Percentiles rank a stretch among this genome's conserved stretches.
These are phyloP conservation scores for Gasterosteus aculeatus DNA, from an alignment of 2,113 vertebrate species.

Conservation along the genomic window DNA sequence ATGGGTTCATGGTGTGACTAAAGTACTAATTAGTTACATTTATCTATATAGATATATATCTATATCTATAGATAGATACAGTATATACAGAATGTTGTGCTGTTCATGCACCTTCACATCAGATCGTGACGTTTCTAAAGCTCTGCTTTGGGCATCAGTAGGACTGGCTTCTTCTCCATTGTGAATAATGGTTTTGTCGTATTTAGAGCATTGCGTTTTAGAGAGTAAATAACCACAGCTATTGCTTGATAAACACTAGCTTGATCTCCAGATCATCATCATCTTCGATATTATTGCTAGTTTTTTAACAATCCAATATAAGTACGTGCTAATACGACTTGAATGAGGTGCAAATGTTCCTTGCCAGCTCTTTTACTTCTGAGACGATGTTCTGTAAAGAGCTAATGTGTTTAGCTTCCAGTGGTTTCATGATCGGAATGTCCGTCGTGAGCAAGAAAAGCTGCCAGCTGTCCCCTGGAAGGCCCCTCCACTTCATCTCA, in stretches of 20 bases:
- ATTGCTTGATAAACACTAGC: not conserved
- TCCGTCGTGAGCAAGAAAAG: conserved; percentile 6
- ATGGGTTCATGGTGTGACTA: conserved; percentile 36
- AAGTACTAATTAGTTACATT: conserved; percentile 27
- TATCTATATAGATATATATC: too few species aligned
- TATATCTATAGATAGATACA: too few species aligned
- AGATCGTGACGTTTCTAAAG: not conserved
- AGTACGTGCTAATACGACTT: not conserved
- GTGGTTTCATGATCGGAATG: not conserved
- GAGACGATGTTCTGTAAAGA: not conserved
- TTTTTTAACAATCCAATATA: not conserved
- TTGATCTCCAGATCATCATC: not conserved
- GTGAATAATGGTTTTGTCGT: not conserved
- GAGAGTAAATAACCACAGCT: not conserved
- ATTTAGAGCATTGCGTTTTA: not conserved
- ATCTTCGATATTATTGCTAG: not conserved
- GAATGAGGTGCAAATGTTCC: not conserved
- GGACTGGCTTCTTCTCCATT: not conserved
- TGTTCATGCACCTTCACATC: not conserved
- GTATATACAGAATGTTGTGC: not conserved
- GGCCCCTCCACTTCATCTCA: not conserved
- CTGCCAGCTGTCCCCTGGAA: not conserved
- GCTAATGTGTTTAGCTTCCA: not conserved
- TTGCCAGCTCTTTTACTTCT: not conserved
- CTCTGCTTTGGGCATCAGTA: not conserved